Evolutionary conservation across 2,888 invertebrate genomes (phyloP), one percentile per base, ranked within the genome.

Genomic region (Caenorhabditis drosophilae): DNA sequence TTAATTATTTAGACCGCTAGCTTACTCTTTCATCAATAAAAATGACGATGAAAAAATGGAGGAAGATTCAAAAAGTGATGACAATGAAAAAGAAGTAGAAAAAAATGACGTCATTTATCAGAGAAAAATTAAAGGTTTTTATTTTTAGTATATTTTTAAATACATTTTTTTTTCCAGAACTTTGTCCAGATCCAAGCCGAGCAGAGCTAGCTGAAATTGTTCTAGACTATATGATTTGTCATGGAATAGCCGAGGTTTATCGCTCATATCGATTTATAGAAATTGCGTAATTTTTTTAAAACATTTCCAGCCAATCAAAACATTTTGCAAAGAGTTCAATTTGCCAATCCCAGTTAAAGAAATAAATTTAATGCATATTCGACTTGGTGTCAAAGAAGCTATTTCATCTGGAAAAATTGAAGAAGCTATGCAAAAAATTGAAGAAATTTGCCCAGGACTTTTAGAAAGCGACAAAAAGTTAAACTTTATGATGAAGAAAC

Each of bases 131-230:
- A n/a, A n/a, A n/a, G n/a, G n/a, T n/a, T n/a, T n/a, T n/a, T n/a
- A n/a, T n/a, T n/a, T n/a, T n/a, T n/a, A n/a, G n/a, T n/a, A n/a
- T n/a, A 12, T 31, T 9, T 31, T 31, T 6, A 31, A 31, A 31
- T 9, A 31, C 6, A 31, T 9, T 31, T 31, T 12, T 9, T 12
- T 6, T 31, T 31, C 12, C 12, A 31, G 41, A 42, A 9, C 42
- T 62, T 51, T 46, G 56, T 34, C 64, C 64, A 16, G 40, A 58
- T 4, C 64, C 64, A 25, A 51, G 23, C n/a, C 20, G 31, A 15
- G 4, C n/a, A 1, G 54, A 64, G 2, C 26, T 64, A 3, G 3
- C 27, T 6, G 22, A 41, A n/a, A 35, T 57, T 7, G 51, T 47
- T 0, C 51, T 64, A 18, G 64, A 64, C 18, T 57, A 58, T 22